Percentiles rank a stretch among this genome's conserved stretches.
These are phyloP conservation scores for Semicossyphus pulcher DNA, from an alignment of 2,113 vertebrate genomes.

Conservation along the genomic window DNA sequence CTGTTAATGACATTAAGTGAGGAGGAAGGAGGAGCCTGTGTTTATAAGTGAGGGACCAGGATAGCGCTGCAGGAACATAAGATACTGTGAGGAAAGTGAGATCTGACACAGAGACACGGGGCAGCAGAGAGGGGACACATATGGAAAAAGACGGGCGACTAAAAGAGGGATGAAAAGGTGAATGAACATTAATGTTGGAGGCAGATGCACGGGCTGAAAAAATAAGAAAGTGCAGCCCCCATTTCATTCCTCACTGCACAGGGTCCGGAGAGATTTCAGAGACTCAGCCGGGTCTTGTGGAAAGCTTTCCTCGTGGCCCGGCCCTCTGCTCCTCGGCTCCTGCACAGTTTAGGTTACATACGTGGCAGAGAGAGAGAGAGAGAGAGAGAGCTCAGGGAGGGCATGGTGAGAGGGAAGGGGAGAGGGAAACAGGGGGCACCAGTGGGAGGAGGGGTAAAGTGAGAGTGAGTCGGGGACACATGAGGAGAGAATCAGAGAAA, in stretches of 20 bases:
- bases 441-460: conserved; percentile 25
- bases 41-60: conserved; percentile 55
- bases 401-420: background rate
- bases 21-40: conserved; percentile 66
- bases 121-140: conserved; percentile 16
- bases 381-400: conserved; percentile 1
- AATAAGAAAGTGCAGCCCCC: conserved; percentile 19
- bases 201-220: conserved; percentile 22
- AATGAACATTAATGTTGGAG: conserved; percentile 5
- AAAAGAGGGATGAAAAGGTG: background rate
- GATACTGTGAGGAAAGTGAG: conserved; percentile 23
- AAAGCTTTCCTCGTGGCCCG: conserved; percentile 50
- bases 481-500: conserved; percentile 37
- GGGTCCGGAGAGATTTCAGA: conserved; percentile 39
- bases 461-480: conserved; percentile 33
- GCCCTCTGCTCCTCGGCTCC: conserved; percentile 37
- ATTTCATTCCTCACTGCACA: conserved; percentile 49
- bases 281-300: conserved; percentile 40
- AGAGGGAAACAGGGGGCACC: background rate
- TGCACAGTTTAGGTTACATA: conserved; percentile 70
- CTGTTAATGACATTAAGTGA: conserved; percentile 86
- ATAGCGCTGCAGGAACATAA: conserved; percentile 47
- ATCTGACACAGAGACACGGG: conserved; percentile 25
- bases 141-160: background rate
- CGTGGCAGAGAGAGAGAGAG: conserved; percentile 53